phyloP scores from a whole-genome alignment of 2,797 vertebrate genomes.

The Strix occidentalis region DNA sequence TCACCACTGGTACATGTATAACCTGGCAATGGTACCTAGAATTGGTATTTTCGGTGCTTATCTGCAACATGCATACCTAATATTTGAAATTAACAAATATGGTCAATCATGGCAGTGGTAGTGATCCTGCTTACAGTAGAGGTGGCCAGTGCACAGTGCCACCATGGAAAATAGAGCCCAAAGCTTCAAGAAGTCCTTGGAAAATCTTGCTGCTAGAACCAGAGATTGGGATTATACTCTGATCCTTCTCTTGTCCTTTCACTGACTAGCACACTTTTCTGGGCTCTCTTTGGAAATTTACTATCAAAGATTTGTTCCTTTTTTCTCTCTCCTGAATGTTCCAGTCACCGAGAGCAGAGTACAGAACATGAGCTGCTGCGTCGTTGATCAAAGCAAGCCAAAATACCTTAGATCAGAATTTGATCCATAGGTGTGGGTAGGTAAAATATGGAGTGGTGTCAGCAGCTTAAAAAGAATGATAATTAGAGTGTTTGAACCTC shows the following conservation, averaged over 20 bases:
- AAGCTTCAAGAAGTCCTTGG: neutral
- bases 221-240: neutral
- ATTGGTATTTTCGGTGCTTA: neutral
- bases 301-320: neutral
- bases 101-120: neutral
- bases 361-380: neutral
- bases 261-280: too few species aligned
- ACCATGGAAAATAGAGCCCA: neutral
- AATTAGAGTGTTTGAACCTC: constrained; percentile 1
- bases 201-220: neutral
- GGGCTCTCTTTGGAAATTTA: neutral
- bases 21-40: neutral
- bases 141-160: neutral
- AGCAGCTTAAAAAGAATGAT: neutral
- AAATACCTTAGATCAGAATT: neutral
- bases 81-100: neutral
- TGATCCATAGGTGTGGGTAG: neutral
- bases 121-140: neutral
- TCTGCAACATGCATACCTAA: neutral
- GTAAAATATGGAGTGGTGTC: neutral
- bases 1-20: too few species aligned
- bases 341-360: neutral
- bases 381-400: neutral
- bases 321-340: neutral
- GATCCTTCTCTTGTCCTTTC: neutral